Base-by-base conservation (phyloP, 2,113 vertebrate genomes). In the Hymenochirus boettgeri region DNA sequence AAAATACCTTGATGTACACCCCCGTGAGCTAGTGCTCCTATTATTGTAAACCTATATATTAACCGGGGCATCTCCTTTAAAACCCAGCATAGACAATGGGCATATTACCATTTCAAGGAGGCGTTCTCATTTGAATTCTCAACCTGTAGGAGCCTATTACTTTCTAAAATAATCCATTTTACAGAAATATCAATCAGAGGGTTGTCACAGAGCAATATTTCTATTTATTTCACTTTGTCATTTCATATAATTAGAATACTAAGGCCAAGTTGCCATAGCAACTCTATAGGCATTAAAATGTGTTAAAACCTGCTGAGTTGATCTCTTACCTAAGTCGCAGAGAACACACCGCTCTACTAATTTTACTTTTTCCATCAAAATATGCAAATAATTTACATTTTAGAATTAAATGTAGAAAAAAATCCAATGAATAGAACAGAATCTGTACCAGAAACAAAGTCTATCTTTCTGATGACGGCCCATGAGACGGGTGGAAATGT, bases 61-160 rank as follows among this genome's bases (percentile, higher is more conserved):
- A 6, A 31, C 29, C 10, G 5, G 10, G 10, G 29, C 29, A 31
- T 5, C 5, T 6, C 5, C 10, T 5, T 6, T 31, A 71, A 61
- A 73, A 54, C 10, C 25, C 55, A 18, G 13, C 1, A 0, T 2
- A 53, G 22, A 71, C 0, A 37, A 50, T 71, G 59, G 23, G 22
- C 35, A 51, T 22, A 27, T 29, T 31, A 2, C 48, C 63, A 59
- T 0, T 0, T 27, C 55, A 73, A 65, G 65, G 70, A 74, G n/a
- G 72, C 71, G 77, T 75, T 79, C 10, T 31, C 5, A 31, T 6
- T 31, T 5, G 5, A 6, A 31, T 31, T 6, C 29, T 31, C 29
- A 6, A 31, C 29, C 29, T 39, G 7, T 7, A 39, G 13, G 5
- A 39, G 12, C 35, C 35, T 39, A 67, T 18, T 60, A 48, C 1